phyloP scores from a whole-genome alignment of 2,113 vertebrate species.

The Eonycteris spelaea region DNA sequence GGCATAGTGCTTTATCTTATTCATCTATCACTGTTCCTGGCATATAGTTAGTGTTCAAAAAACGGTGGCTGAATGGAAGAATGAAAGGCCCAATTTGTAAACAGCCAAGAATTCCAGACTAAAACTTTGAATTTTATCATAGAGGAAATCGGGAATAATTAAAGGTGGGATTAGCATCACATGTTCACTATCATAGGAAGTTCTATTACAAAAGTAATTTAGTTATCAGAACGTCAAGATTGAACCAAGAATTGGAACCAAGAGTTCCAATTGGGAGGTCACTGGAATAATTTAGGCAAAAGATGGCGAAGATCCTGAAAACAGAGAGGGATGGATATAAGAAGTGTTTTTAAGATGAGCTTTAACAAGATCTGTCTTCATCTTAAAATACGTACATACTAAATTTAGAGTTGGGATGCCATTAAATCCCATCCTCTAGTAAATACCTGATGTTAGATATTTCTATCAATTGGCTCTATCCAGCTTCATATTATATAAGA shows the following conservation, averaged over 20 bases:
- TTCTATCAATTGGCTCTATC: neutral
- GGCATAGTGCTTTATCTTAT: neutral
- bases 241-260: slow-evolving; percentile 14
- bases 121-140: slow-evolving; percentile 5
- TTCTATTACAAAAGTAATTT: neutral
- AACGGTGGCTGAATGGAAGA: neutral
- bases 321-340: neutral
- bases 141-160: neutral
- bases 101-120: neutral
- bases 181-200: neutral
- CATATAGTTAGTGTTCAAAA: neutral
- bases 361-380: neutral
- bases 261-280: neutral
- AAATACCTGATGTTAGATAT: neutral
- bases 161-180: neutral
- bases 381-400: neutral
- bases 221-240: neutral
- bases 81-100: neutral
- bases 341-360: neutral
- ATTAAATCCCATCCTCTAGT: neutral
- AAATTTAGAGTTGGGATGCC: neutral
- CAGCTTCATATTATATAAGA: neutral
- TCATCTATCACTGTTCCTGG: neutral
- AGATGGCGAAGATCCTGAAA: neutral
- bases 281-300: neutral